A percentile compares a stretch with the other conserved stretches of the same genome.
Conservation (phyloP, 2,113 vertebrate species). For the Ochotona curzoniae region DNA sequence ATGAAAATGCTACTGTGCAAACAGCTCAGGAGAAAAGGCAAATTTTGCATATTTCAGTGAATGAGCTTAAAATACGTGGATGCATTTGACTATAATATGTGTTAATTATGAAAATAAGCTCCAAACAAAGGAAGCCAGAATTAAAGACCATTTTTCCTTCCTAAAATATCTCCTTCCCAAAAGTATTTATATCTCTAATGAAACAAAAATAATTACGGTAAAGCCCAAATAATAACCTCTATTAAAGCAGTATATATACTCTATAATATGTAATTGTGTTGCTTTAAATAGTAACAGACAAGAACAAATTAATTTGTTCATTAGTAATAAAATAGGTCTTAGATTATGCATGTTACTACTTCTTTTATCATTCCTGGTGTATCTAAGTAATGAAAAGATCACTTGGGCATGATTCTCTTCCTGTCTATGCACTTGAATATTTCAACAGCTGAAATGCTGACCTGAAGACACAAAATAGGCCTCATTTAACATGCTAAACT, state of each 20-base stretch:
- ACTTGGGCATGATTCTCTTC: slow-evolving; percentile 1
- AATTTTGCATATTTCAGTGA: slow-evolving; percentile 75
- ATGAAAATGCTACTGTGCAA: slow-evolving; percentile 59
- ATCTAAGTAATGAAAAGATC: background rate
- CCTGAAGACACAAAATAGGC: slow-evolving; percentile 1
- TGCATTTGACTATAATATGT: slow-evolving; percentile 77
- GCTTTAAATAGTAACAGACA: slow-evolving; percentile 75
- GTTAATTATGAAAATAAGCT: slow-evolving; percentile 81
- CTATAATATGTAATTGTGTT: slow-evolving; percentile 78
- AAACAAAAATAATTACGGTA: slow-evolving; percentile 74
- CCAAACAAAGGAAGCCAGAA: slow-evolving; percentile 73
- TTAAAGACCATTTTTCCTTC: slow-evolving; percentile 78
- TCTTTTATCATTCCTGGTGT: slow-evolving; percentile 47
- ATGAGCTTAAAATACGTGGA: slow-evolving; percentile 77
- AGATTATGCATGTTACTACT: slow-evolving; percentile 44
- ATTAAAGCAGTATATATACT: slow-evolving; percentile 67
- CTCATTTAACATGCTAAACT: slow-evolving; percentile 31
- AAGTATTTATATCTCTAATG: slow-evolving; percentile 77
- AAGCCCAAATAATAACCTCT: slow-evolving; percentile 74
- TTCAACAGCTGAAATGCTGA: background rate
- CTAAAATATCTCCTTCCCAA: slow-evolving; percentile 68
- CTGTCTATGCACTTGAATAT: background rate
- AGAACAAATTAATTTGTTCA: slow-evolving; percentile 66
- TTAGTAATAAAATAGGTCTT: slow-evolving; percentile 57
- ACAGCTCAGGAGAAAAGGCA: slow-evolving; percentile 69